A percentile compares a stretch with the other conserved stretches of the same genome.
Evolutionary conservation across 1,140 invertebrate genomes (phyloP).

Genomic region (Philotrypesis tridentata): DNA sequence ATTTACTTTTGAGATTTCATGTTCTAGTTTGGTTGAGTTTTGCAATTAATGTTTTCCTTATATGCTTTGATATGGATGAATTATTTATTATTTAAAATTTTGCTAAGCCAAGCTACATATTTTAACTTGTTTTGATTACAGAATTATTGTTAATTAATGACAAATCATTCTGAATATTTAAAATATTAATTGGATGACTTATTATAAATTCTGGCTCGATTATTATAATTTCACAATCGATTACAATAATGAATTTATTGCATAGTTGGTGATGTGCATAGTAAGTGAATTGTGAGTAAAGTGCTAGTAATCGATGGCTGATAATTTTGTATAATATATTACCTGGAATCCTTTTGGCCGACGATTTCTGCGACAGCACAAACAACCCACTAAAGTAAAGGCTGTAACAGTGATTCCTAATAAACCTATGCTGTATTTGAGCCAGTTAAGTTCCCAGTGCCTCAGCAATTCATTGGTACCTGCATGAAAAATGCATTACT

Average conservation of each 20-base stretch:
- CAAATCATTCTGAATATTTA: not conserved
- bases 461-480: slow-evolving; percentile 55
- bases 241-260: not conserved
- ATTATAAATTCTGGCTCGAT: not conserved
- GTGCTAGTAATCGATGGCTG: not conserved
- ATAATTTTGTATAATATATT: slow-evolving; percentile 26
- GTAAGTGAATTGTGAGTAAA: not conserved
- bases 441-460: slow-evolving; percentile 65
- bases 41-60: not conserved
- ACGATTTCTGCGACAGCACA: slow-evolving; percentile 67
- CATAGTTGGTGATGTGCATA: not conserved
- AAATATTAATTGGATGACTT: not conserved
- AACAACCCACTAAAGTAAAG: slow-evolving; percentile 67
- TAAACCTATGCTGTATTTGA: slow-evolving; percentile 61
- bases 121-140: not conserved
- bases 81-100: not conserved
- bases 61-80: not conserved
- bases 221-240: not conserved
- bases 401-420: slow-evolving; percentile 62
- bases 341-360: slow-evolving; percentile 70
- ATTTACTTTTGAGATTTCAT: slow-evolving; percentile 36
- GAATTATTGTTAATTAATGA: not conserved
- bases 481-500: slow-evolving; percentile 46
- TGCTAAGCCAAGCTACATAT: not conserved
- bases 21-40: not conserved